Evolutionary conservation across 1,140 invertebrate genomes (phyloP), one percentile per base, ranked within the genome.

Genomic region (Pararge aegeria): DNA sequence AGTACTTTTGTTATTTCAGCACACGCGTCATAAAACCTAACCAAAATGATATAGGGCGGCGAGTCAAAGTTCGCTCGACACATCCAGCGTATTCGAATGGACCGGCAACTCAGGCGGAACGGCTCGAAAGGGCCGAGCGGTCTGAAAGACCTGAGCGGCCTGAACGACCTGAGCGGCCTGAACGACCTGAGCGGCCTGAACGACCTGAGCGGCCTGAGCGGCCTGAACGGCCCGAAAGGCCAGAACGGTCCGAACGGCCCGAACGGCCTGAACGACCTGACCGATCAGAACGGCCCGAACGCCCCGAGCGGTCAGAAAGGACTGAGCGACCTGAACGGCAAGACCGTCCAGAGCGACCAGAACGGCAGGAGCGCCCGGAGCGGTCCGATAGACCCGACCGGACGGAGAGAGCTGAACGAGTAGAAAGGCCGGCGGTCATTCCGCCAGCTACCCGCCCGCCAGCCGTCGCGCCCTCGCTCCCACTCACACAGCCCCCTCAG

Each of bases 1-100:
- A 19, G 10, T 52, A 5, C 21, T 51, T 58, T 60, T 24, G 18
- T 55, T 16, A 30, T 92, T 92, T 21, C 91, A 97, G 96, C 89
- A 96, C 97, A 71, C 94, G 96, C 80, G 96, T 97, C 77, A 97
- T 98, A 73, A 97, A 98, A 91, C 93, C 95, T 61, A 96, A 96
- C 87, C 95, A 95, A 78, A 94, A 94, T 67, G 95, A 96, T 88
- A 96, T 97, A 73, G 95, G 96, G 40, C 91, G 94, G 60, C 95
- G 95, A 84, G 93, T 96, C 66, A 97, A 97, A 87, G 92, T 94
- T 73, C 94, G 93, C 86, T 64, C 73, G 58, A 70, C 79, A 55
- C 70, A 81, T 66, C 76, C 80, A 52, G 70, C 67, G 65, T 89
- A 69, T 58, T 73, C 78, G 44, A 70, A 68, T 49, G 74, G 66